These are phyloP conservation scores for Yponomeuta sedellus DNA, from an alignment of 2,888 invertebrate species.

Conservation along the genomic window DNA sequence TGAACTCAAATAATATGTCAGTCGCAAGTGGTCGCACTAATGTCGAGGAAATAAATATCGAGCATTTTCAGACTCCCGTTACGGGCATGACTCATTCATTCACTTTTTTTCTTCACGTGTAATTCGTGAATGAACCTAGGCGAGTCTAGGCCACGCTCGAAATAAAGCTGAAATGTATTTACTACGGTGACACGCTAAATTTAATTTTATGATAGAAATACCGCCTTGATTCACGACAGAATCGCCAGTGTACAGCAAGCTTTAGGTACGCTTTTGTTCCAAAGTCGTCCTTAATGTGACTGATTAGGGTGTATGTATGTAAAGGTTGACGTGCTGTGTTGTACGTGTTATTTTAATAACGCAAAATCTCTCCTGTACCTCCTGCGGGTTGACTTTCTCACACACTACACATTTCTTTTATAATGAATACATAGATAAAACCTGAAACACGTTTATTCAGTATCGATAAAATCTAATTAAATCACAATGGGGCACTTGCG, in stretches of 20 bases:
- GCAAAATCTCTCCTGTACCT: too few species aligned
- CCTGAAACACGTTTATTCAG: too few species aligned
- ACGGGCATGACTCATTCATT: neutral
- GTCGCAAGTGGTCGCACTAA: neutral
- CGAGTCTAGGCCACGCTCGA: neutral
- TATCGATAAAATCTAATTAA: too few species aligned
- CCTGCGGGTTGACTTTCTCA: too few species aligned
- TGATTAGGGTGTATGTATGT: too few species aligned
- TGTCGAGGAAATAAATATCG: neutral
- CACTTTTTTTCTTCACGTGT: neutral
- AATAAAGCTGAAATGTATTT: neutral
- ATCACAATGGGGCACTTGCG: too few species aligned
- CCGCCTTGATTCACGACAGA: neutral
- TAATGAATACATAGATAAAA: too few species aligned
- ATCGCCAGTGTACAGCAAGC: neutral
- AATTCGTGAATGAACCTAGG: neutral
- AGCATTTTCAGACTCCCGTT: neutral
- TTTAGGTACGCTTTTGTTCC: too few species aligned
- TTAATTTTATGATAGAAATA: neutral
- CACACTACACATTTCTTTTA: too few species aligned
- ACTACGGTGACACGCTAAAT: neutral
- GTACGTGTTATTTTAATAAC: too few species aligned
- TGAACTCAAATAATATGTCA: neutral
- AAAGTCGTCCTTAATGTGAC: too few species aligned
- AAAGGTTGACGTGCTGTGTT: too few species aligned